phyloP scores from a whole-genome alignment of 2,888 invertebrate species.

The Sycophila texana region DNA sequence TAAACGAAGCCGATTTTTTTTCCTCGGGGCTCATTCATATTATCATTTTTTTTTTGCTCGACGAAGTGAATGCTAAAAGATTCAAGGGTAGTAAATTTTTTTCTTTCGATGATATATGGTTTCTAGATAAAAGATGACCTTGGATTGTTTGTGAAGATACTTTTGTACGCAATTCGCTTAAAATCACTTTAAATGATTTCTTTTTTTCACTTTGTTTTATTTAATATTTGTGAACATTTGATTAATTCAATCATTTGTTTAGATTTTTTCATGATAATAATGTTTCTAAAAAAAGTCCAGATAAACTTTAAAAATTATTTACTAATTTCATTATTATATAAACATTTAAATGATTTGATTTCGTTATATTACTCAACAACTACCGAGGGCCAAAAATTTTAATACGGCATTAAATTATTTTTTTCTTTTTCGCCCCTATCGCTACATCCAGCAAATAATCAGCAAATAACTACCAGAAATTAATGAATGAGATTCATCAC shows the following conservation, averaged over 20 bases:
- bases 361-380: no score
- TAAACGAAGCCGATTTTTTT: slow-evolving; percentile 1
- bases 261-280: no score
- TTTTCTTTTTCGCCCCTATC: not conserved
- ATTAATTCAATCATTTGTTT: no score
- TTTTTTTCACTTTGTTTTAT: not conserved
- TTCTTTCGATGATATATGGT: not conserved
- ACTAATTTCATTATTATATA: no score
- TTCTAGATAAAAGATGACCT: slow-evolving; percentile 14
- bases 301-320: no score
- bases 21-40: not conserved
- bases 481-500: not conserved
- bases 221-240: no score
- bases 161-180: not conserved
- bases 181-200: not conserved
- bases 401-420: not conserved
- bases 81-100: slow-evolving; percentile 23
- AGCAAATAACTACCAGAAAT: not conserved
- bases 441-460: no score
- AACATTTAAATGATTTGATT: no score
- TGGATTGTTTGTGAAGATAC: not conserved
- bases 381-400: no score
- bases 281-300: no score
- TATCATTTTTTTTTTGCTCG: slow-evolving; percentile 9
- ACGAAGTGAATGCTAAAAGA: slow-evolving; percentile 39